A percentile compares a stretch with the other conserved stretches of the same genome.
These are phyloP conservation scores for Trichoplax adhaerens DNA, from an alignment of 37 sponge, comb jelly and placozoan species.

Conservation along the genomic window DNA sequence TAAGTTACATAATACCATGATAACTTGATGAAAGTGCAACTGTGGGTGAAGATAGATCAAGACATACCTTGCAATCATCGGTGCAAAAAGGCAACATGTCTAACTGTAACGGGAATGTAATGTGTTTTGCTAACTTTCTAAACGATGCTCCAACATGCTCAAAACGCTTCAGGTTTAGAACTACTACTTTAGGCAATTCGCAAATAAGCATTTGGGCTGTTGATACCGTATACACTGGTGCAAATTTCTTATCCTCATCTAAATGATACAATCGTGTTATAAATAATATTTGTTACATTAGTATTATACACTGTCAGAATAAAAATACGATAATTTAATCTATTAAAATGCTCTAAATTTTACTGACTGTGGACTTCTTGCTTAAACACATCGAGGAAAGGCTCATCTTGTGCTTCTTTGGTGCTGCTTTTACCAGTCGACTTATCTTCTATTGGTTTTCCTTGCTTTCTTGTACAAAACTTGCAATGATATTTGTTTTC, in stretches of 20 bases:
- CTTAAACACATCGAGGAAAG: neutral
- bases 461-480: slow-evolving; percentile 26
- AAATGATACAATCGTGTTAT: neutral
- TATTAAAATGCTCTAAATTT: neutral
- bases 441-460: slow-evolving; percentile 1
- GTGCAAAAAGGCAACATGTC: slow-evolving; percentile 69
- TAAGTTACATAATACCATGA: too few species aligned
- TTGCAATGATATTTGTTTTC: slow-evolving; percentile 56
- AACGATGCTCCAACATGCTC: slow-evolving; percentile 23
- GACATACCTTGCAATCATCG: slow-evolving; percentile 24
- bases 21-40: neutral
- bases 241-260: slow-evolving; percentile 3
- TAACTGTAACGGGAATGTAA: slow-evolving; percentile 56
- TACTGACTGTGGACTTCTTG: slow-evolving; percentile 6
- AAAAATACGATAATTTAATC: too few species aligned
- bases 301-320: too few species aligned
- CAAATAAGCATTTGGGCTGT: slow-evolving; percentile 50
- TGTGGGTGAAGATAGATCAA: neutral
- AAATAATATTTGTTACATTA: too few species aligned
- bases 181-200: slow-evolving; percentile 45
- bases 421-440: slow-evolving; percentile 10
- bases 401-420: slow-evolving; percentile 6
- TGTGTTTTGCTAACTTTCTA: slow-evolving; percentile 39
- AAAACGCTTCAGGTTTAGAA: slow-evolving; percentile 87
- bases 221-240: slow-evolving; percentile 33